Evolutionary conservation across 2,113 vertebrate species (phyloP), one percentile per base, ranked within the genome.

Genomic region (Cranoglanis bouderius): DNA sequence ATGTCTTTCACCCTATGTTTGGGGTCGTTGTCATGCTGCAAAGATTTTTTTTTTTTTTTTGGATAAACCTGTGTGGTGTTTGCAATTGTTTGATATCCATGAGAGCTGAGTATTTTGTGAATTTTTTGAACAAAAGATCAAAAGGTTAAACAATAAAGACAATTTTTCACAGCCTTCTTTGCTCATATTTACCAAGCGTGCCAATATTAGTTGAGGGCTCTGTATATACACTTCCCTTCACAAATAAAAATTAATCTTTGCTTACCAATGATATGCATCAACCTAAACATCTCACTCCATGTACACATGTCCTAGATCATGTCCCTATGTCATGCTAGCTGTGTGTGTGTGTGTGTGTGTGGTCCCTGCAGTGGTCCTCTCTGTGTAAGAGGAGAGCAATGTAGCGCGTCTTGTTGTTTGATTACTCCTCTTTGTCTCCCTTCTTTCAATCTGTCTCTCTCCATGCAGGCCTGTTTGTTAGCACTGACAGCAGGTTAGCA

Each of bases 401-500:
- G 92, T 92, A 91, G 91, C 90, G 70, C 88, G 92, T 92, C 88
- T 53, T 85, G 59, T 92, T 93, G 92, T 95, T 94, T 94, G 92
- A 92, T 95, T 93, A 92, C 90, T 90, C 89, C 63, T 90, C 89
- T 92, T 89, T 88, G 86, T 93, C 90, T 55, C 53, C 74, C 85
- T 90, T 65, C 59, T 53, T 51, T 67, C 84, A 81, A 74, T 74
- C 84, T 57, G 91, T 87, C 88, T 85, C 92, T 85, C 92, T 92
- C 92, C 93, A 94, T 93, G 93, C 95, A 95, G 94, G 94, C 93
- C 96, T 95, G 96, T 96, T 96, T 96, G 95, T 96, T 96, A 95
- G 94, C 94, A 93, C 94, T 95, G 96, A 96, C 96, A 96, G 95
- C 95, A 95, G 95, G 95, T 95, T 96, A 95, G 94, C 95, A 96